phyloP scores from a whole-genome alignment of 2,113 vertebrate genomes.

The Porphyrio hochstetteri region DNA sequence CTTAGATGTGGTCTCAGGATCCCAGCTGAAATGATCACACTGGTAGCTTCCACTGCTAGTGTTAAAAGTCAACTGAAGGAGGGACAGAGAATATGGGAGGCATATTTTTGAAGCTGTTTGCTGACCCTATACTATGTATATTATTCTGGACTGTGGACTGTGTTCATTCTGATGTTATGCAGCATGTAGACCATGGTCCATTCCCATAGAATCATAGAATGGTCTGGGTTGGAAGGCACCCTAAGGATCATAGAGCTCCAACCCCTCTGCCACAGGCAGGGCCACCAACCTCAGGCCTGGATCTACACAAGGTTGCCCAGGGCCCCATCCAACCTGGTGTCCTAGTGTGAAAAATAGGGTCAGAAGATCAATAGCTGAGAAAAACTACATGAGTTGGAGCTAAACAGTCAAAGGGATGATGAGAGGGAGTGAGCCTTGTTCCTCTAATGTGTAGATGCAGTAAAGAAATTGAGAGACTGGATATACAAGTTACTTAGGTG shows the following conservation, averaged over 20 bases:
- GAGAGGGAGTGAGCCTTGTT: neutral
- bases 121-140: neutral
- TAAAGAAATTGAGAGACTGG: neutral
- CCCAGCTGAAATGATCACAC: neutral
- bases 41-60: neutral
- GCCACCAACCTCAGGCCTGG: too few relatives aligned
- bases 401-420: neutral
- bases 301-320: too few relatives aligned
- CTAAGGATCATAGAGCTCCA: too few relatives aligned
- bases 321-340: too few relatives aligned
- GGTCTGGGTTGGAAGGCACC: too few relatives aligned
- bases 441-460: neutral
- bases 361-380: neutral
- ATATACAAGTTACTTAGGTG: neutral
- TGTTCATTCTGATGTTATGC: neutral
- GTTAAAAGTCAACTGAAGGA: neutral
- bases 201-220: too few relatives aligned
- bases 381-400: neutral
- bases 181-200: neutral
- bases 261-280: too few relatives aligned
- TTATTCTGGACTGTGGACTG: neutral
- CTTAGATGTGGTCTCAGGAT: neutral
- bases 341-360: neutral
- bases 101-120: neutral
- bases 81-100: neutral